Base-by-base conservation (phyloP, 2,113 vertebrate genomes). In the Brienomyrus longianalis region DNA sequence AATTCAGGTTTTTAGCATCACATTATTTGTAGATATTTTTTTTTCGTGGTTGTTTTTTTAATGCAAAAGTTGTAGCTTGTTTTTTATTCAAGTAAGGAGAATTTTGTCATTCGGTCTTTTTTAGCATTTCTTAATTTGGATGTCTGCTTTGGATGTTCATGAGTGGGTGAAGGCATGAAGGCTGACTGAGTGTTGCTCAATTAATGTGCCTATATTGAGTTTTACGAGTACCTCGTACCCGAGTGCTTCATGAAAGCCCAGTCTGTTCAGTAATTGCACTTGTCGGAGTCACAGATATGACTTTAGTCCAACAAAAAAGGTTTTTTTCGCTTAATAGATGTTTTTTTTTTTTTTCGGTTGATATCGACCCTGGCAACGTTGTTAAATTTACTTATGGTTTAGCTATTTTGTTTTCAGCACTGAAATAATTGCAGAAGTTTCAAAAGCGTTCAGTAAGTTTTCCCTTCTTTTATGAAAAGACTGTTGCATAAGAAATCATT, bases 361-460 rank as follows among this genome's bases (percentile, higher is more conserved):
- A 45, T 50, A 88, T 88, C 23, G 87, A 88, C 23, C 87, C 23
- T 88, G 23, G 59, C 59, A 31, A 62, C 62, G 27, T 45, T 88
- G 7, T 45, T 10, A 88, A 88, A 43, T 70, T 48, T 43, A 59
- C 59, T 48, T 56, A 59, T 48, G n/a, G 87, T 74, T 31, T 66
- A 66, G 87, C 23, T 27, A 59, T 27, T 27, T 48, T 31, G 43
- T 88, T 88, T 66, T 70, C 59, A 48, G 11, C 31, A 45, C 23
- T 23, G 43, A 45, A 88, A 74, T 45, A 77, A 80, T 52, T 21
- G 21, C 45, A 77, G 47, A 70, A 80, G 45, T 45, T 62, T 48
- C 13, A 66, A 66, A 51, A 6, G 43, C 15, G n/a, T 88, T 66
- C 87, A 48, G 23, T 45, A 70, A 35, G 59, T 74, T 15, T 70